Percentiles rank a stretch among this genome's conserved stretches.
phyloP scores from a whole-genome alignment of 2,888 invertebrate genomes.

The Taenaris catops region DNA sequence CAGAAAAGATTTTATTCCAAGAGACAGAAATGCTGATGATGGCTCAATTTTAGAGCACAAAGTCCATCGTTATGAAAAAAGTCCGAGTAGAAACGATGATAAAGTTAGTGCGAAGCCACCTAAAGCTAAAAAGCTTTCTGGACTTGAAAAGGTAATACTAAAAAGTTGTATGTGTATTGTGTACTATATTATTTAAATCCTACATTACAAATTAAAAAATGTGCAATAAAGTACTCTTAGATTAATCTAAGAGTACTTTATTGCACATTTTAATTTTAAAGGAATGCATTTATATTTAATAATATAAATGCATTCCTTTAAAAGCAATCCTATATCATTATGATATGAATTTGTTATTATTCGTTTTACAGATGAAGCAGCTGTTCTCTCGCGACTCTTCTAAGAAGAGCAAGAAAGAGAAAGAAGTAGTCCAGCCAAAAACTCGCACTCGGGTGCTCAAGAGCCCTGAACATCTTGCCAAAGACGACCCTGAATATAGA shows the following conservation, averaged over 20 bases:
- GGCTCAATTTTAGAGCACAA: slow-evolving; percentile 84
- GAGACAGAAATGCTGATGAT: slow-evolving; percentile 82
- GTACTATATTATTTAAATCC: too few species aligned
- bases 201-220: too few species aligned
- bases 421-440: slow-evolving; percentile 76
- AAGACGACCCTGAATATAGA: slow-evolving; percentile 65
- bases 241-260: too few species aligned
- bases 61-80: slow-evolving; percentile 79
- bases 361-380: slow-evolving; percentile 81
- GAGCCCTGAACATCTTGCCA: slow-evolving; percentile 76
- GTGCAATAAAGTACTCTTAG: too few species aligned
- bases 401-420: slow-evolving; percentile 84
- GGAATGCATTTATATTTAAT: too few species aligned
- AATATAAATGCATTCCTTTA: too few species aligned
- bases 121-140: slow-evolving; percentile 84
- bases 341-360: slow-evolving; percentile 5
- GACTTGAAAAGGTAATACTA: slow-evolving; percentile 87
- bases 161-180: too few species aligned
- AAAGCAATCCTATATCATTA: too few species aligned
- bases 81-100: slow-evolving; percentile 66
- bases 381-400: slow-evolving; percentile 85
- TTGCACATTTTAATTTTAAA: too few species aligned
- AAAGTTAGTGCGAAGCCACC: slow-evolving; percentile 79
- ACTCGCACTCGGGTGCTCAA: slow-evolving; percentile 74
- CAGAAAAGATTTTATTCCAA: slow-evolving; percentile 56